phyloP scores from a whole-genome alignment of 2,888 invertebrate genomes.

The Cheilosia soror region DNA sequence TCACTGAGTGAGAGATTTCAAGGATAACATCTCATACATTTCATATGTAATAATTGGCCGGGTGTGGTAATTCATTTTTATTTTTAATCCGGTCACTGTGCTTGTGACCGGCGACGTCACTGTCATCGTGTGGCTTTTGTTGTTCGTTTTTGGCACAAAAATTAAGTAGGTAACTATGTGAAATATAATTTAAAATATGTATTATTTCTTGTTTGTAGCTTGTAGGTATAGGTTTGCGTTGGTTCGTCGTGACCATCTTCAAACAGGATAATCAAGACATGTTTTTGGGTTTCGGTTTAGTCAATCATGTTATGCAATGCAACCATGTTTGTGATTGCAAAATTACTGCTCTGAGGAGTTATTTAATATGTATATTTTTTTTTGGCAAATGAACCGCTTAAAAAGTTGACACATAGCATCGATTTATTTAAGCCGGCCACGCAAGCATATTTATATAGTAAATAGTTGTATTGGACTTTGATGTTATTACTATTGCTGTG shows the following conservation, averaged over 20 bases:
- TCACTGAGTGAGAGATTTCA: constrained; percentile 60
- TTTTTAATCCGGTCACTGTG: constrained; percentile 44
- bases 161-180: constrained; percentile 38
- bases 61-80: constrained; percentile 48
- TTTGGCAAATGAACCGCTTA: not conserved
- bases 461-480: not conserved
- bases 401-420: not conserved
- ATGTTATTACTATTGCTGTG: not conserved
- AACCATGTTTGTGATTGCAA: constrained; percentile 22
- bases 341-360: not conserved
- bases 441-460: not conserved
- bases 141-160: constrained; percentile 36
- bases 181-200: constrained; percentile 24
- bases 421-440: not conserved
- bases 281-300: constrained; percentile 13
- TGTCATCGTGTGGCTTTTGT: not conserved
- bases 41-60: constrained; percentile 44
- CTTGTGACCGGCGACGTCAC: constrained; percentile 30
- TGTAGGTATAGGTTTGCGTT: not conserved
- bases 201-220: constrained; percentile 15
- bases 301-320: constrained; percentile 30
- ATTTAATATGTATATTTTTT: constrained; percentile 21
- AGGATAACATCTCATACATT: constrained; percentile 66
- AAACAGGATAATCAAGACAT: constrained; percentile 55
- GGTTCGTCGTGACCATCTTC: constrained; percentile 24